phyloP scores from a whole-genome alignment of 2,797 vertebrate species.

The Threskiornis aethiopicus region DNA sequence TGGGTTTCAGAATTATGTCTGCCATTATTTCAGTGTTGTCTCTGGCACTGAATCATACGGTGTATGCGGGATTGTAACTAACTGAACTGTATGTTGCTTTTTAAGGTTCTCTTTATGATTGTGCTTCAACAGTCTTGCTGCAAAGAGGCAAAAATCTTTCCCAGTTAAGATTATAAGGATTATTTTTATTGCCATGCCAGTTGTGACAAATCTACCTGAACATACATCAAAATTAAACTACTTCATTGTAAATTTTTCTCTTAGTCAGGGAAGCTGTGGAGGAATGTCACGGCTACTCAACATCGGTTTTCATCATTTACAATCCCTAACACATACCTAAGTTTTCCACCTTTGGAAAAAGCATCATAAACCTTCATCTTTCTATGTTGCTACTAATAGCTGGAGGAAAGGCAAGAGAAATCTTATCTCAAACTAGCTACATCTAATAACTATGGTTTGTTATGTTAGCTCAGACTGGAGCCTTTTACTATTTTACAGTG shows the following conservation, averaged over 20 bases:
- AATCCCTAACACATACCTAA: background rate
- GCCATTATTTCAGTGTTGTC: background rate
- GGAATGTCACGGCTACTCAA: background rate
- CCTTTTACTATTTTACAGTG: background rate
- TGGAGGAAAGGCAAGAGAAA: background rate
- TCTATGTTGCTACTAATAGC: background rate
- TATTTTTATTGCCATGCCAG: background rate
- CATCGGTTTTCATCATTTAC: background rate
- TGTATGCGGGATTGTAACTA: background rate
- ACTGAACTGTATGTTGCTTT: background rate
- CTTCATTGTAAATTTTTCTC: background rate
- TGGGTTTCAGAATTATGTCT: background rate
- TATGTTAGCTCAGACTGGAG: background rate
- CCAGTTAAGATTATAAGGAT: background rate
- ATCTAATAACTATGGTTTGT: background rate
- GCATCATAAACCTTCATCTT: background rate
- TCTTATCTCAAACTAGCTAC: background rate
- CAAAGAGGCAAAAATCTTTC: background rate
- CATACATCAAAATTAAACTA: background rate
- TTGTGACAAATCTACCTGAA: background rate
- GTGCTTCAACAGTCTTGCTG: background rate
- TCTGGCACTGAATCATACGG: background rate
- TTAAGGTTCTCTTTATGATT: background rate
- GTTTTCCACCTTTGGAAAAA: background rate
- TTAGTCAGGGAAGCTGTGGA: background rate